These are phyloP conservation scores for Epizoanthus ramosus DNA, from an alignment of 92 coral and sea anemone genomes.

Conservation along the genomic window DNA sequence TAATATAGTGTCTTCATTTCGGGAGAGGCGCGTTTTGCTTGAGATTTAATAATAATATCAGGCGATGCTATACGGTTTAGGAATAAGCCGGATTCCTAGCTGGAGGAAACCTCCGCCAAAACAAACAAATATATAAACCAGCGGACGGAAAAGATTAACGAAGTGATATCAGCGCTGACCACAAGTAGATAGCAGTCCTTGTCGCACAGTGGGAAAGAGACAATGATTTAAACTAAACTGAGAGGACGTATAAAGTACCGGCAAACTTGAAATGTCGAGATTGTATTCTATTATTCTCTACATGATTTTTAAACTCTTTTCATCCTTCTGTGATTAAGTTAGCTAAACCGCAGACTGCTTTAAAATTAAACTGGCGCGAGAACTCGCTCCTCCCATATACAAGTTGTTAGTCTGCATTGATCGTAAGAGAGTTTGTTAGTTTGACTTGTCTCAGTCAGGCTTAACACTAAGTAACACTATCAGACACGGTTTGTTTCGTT, in stretches of 20 bases:
- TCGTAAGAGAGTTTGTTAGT: background rate
- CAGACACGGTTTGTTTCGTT: background rate
- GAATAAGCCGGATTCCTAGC: background rate
- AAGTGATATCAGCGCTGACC: background rate
- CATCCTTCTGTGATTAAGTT: slow-evolving; percentile 19
- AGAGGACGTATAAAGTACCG: background rate
- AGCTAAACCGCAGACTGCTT: slow-evolving; percentile 12
- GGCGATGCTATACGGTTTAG: background rate
- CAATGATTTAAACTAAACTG: too few species aligned
- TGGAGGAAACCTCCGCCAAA: slow-evolving; percentile 9
- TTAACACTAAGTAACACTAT: background rate
- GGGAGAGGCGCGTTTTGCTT: background rate
- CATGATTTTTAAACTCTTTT: background rate
- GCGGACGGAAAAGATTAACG: slow-evolving; percentile 11
- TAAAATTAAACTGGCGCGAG: too few species aligned
- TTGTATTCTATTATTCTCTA: slow-evolving; percentile 4
- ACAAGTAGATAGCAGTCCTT: background rate
- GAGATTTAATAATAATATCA: background rate
- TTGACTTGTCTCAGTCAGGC: background rate
- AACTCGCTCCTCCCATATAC: slow-evolving; percentile 12
- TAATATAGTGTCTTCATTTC: background rate
- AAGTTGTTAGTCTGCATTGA: background rate
- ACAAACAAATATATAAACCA: slow-evolving; percentile 1
- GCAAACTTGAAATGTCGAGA: background rate
- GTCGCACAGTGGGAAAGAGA: too few species aligned